Percentiles rank a stretch among this genome's conserved stretches.
These are phyloP conservation scores for Pediacus dermestoides DNA, from an alignment of 2,888 invertebrate species.

Conservation along the genomic window DNA sequence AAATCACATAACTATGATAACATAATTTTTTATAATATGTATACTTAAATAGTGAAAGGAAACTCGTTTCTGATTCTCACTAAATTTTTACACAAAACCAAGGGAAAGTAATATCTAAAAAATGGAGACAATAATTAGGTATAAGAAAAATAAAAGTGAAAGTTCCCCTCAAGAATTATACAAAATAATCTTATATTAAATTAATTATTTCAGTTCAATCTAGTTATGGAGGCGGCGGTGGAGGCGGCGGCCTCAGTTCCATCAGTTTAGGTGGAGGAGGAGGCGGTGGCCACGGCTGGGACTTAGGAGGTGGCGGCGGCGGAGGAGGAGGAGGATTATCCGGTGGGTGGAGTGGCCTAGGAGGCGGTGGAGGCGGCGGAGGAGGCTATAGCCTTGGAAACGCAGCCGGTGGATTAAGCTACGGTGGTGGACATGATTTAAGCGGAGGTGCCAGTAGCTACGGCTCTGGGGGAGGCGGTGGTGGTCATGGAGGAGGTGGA, in stretches of 20 bases:
- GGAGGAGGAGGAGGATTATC: slow-evolving; percentile 14
- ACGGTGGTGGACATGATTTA: too few species aligned
- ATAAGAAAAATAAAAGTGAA: too few species aligned
- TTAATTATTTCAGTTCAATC: slow-evolving; percentile 6
- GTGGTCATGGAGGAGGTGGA: slow-evolving; percentile 18
- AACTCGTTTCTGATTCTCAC: too few species aligned
- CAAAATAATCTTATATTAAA: neutral
- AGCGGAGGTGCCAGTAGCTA: slow-evolving; percentile 6
- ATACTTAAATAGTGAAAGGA: too few species aligned
- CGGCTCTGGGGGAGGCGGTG: slow-evolving; percentile 17
- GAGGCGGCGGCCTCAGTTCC: slow-evolving; percentile 17
- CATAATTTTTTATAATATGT: too few species aligned
- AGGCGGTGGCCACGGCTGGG: slow-evolving; percentile 11
- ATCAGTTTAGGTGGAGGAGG: slow-evolving; percentile 16
- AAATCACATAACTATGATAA: too few species aligned
- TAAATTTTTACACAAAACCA: too few species aligned
- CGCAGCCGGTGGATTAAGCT: slow-evolving; percentile 29
- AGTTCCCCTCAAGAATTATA: neutral
- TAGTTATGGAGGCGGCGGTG: slow-evolving; percentile 11
- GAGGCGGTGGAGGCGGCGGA: slow-evolving; percentile 25
- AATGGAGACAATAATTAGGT: too few species aligned
- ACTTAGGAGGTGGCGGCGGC: slow-evolving; percentile 7
- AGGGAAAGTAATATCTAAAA: too few species aligned
- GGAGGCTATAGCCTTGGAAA: slow-evolving; percentile 36
- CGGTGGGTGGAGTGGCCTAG: slow-evolving; percentile 17